Conservation (phyloP, 1,140 invertebrate species). For the Euborellia annulipes region DNA sequence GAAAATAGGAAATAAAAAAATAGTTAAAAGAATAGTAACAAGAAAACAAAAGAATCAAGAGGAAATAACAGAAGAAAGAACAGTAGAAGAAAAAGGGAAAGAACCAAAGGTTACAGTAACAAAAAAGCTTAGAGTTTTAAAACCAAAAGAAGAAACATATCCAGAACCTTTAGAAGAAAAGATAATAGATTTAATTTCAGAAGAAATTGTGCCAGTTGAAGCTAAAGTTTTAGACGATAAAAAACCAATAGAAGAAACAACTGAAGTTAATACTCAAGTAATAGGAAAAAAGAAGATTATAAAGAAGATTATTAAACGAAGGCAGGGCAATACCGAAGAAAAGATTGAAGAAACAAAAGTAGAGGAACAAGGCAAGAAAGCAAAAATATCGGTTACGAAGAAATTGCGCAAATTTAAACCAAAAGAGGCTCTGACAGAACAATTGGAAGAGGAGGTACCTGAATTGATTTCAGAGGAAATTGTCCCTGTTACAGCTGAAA, state of each 20-base stretch:
- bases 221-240: slow-evolving; percentile 3
- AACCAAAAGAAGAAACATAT: too few relatives aligned
- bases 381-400: slow-evolving; percentile 7
- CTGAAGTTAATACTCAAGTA: slow-evolving; percentile 16
- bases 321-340: slow-evolving; percentile 3
- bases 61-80: background rate
- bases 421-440: too few relatives aligned
- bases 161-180: slow-evolving; percentile 22
- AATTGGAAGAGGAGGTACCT: too few relatives aligned
- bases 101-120: too few relatives aligned
- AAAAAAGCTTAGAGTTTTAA: too few relatives aligned
- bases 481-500: too few relatives aligned
- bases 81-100: slow-evolving; percentile 4
- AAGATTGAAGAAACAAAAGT: slow-evolving; percentile 7
- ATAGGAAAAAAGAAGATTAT: slow-evolving; percentile 17
- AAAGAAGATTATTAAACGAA: slow-evolving; percentile 9
- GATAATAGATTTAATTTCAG: slow-evolving; percentile 13
- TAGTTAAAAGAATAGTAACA: slow-evolving; percentile 2
- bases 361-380: slow-evolving; percentile 5
- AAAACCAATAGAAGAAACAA: background rate
- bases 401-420: background rate
- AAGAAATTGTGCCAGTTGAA: background rate
- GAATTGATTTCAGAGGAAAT: too few relatives aligned
- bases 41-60: slow-evolving; percentile 4
- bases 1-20: slow-evolving; percentile 5